Conservation (phyloP, 2,113 vertebrate genomes). For the Dasypus novemcinctus region DNA sequence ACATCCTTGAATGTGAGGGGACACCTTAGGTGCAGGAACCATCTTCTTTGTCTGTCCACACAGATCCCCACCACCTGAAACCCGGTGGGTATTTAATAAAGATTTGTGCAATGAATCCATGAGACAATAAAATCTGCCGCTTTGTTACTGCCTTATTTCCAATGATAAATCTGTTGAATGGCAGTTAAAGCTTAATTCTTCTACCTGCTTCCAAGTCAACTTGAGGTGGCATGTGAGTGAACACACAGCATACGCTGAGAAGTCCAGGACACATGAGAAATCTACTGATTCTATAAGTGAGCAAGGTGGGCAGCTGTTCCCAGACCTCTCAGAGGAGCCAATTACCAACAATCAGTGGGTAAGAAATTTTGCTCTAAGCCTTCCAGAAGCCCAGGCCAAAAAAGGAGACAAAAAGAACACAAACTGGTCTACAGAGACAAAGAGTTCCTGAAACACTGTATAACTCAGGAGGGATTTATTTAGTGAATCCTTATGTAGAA, state of each 20-base stretch:
- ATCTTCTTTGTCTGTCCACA: not conserved
- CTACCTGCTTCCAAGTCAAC: not conserved
- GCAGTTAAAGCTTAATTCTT: not conserved
- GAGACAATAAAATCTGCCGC: not conserved
- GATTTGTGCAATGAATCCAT: not conserved
- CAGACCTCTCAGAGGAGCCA: not conserved
- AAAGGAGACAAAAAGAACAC: not conserved
- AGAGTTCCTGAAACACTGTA: not conserved
- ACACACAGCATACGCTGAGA: rapidly evolving
- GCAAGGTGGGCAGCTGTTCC: not conserved
- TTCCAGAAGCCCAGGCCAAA: not conserved
- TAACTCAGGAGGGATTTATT: not conserved
- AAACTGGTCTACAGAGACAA: not conserved
- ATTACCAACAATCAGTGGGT: rapidly evolving
- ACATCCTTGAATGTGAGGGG: not conserved
- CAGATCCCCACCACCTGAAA: not conserved
- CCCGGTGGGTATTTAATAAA: not conserved
- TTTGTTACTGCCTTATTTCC: not conserved
- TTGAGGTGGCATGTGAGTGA: not conserved
- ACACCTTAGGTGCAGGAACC: not conserved
- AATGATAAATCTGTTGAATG: not conserved
- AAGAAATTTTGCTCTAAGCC: not conserved
- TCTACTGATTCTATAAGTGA: not conserved
- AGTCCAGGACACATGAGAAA: not conserved
- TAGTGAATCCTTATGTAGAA: not conserved